Evolutionary conservation across 2,888 invertebrate species (phyloP).

Genomic region (Drosophila helvetica): DNA sequence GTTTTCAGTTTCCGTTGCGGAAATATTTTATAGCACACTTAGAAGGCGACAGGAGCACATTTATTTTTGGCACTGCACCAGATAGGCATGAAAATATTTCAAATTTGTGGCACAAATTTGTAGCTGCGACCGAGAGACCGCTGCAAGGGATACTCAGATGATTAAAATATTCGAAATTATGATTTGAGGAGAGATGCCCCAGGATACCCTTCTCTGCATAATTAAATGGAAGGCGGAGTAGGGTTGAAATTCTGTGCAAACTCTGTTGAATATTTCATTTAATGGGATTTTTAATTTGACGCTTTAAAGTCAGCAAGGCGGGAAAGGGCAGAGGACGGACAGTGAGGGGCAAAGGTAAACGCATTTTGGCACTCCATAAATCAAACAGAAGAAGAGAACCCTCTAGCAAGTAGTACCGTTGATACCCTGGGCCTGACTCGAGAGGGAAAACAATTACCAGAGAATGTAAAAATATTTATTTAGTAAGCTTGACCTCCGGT

Average conservation of each 20-base stretch:
- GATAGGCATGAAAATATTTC: conserved; percentile 29
- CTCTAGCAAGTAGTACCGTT: conserved; percentile 1
- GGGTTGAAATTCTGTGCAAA: conserved; percentile 47
- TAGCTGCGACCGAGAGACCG: conserved; percentile 3
- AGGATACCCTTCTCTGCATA: conserved; percentile 31
- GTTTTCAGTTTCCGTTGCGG: conserved; percentile 19
- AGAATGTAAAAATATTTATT: conserved; percentile 14
- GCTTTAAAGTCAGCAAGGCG: conserved; percentile 43
- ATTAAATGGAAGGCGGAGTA: conserved; percentile 46
- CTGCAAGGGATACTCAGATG: conserved; percentile 8
- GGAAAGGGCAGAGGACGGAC: background rate
- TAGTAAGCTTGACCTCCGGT: conserved; percentile 5
- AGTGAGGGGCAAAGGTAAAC: conserved; percentile 38
- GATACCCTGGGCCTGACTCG: conserved; percentile 36
- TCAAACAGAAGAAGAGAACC: conserved; percentile 29
- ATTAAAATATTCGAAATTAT: conserved; percentile 41
- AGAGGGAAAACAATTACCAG: background rate
- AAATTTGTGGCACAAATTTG: conserved; percentile 23
- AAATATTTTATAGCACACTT: conserved; percentile 40
- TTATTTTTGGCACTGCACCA: conserved; percentile 32
- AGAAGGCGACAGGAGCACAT: conserved; percentile 19
- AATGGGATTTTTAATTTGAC: conserved; percentile 57
- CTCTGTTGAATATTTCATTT: conserved; percentile 64
- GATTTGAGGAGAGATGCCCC: conserved; percentile 2
- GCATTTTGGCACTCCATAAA: conserved; percentile 52